These are phyloP conservation scores for Eptesicus fuscus DNA, from an alignment of 2,113 vertebrate genomes.

Conservation along the genomic window DNA sequence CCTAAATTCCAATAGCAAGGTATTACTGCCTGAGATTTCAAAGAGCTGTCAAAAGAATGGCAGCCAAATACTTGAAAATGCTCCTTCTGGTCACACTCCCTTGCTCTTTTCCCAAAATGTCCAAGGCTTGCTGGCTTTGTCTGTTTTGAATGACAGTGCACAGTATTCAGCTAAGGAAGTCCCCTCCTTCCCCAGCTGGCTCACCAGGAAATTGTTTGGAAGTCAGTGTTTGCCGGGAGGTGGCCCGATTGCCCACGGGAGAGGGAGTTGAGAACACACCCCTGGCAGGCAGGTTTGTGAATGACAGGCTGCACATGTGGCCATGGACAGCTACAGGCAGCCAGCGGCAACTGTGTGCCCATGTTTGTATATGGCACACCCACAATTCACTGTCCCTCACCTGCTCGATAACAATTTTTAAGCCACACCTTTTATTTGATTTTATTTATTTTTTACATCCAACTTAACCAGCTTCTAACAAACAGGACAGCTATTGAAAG, in stretches of 20 bases:
- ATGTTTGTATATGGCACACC: not conserved
- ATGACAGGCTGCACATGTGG: not conserved
- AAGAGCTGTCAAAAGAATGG: not conserved
- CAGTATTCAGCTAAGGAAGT: constrained; percentile 51
- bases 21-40: not conserved
- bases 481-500: not conserved
- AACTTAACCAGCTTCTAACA: not conserved
- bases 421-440: not conserved
- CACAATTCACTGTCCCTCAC: not conserved
- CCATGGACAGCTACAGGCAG: not conserved
- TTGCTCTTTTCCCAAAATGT: not conserved
- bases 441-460: not conserved
- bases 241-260: not conserved
- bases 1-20: not conserved
- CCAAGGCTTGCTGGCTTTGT: not conserved
- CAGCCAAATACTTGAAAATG: not conserved
- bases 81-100: not conserved
- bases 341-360: not conserved
- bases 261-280: not conserved
- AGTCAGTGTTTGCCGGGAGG: constrained; percentile 55
- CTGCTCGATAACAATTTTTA: not conserved
- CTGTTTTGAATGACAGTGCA: not conserved
- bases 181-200: constrained; percentile 50
- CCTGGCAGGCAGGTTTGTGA: not conserved
- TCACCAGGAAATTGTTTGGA: constrained; percentile 59